Percentiles rank a stretch among this genome's conserved stretches.
These are phyloP conservation scores for Hemiscyllium ocellatum DNA, from an alignment of 2,113 vertebrate genomes.

Conservation along the genomic window DNA sequence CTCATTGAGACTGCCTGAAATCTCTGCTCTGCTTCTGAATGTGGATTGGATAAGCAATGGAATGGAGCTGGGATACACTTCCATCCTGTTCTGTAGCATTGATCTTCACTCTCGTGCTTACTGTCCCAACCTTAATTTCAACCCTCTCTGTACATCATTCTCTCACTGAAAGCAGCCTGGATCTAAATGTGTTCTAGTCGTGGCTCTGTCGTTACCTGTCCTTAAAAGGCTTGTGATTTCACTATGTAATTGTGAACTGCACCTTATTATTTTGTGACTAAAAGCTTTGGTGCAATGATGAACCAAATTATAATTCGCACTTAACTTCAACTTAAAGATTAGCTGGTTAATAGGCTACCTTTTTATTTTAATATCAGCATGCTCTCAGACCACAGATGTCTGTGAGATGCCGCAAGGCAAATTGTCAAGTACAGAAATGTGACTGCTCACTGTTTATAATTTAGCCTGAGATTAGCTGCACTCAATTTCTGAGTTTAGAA, in stretches of 20 bases:
- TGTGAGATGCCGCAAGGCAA: background rate
- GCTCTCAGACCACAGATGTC: too few relatives aligned
- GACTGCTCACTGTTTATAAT: background rate
- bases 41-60: too few relatives aligned
- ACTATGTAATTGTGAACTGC: background rate
- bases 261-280: background rate
- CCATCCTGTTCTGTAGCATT: too few relatives aligned
- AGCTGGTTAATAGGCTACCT: background rate
- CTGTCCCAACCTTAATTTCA: too few relatives aligned
- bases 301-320: background rate
- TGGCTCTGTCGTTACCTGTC: background rate
- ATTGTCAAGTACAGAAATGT: too few relatives aligned
- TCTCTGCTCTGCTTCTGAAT: too few relatives aligned
- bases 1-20: too few relatives aligned
- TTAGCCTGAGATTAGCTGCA: background rate
- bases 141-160: too few relatives aligned
- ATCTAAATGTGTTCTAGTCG: background rate
- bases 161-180: background rate
- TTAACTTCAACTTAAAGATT: background rate
- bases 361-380: background rate
- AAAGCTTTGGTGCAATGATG: background rate
- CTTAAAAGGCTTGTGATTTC: background rate
- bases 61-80: too few relatives aligned
- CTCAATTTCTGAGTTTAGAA: background rate
- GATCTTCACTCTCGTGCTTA: too few relatives aligned